Evolutionary conservation across 2,888 invertebrate genomes (phyloP), one percentile per base, ranked within the genome.

Genomic region (Drosophila pseudotakahashii): DNA sequence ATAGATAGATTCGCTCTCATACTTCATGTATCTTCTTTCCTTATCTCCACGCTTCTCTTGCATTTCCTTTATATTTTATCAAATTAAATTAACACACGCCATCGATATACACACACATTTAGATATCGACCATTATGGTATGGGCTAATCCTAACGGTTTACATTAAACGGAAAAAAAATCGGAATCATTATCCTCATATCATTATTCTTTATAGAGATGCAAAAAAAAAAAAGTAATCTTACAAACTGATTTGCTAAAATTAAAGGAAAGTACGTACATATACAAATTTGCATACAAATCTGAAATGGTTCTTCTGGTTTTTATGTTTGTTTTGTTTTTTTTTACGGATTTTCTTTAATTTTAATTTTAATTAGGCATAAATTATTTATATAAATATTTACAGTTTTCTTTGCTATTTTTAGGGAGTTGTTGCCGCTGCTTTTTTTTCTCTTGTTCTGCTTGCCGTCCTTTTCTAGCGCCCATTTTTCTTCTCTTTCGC

Each of bases 351-450:
- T 62, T 61, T 62, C 61, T 61, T 76, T 63, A 51, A 44, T 75
- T 75, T 62, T 59, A 78, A 73, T 78, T 77, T 67, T 73, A 78
- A 79, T 83, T 82, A 79, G 80, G 80, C 78, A 78, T 85, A 84
- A 77, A 77, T 85, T 82, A 78, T 57, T 79, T 75, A 73, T 84
- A 81, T 81, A 82, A 82, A 86, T 89, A 89, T 89, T 83, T 89
- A 89, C 82, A 88, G 13, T 79, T 79, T 79, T 86, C 63, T 85
- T 82, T 85, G 80, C 80, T 81, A 81, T 72, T 73, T 72, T 70
- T 60, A 52, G 60, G 54, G 55, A 48, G 51, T 58, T 73, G 34
- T 71, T 72, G 54, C 61, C 75, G 50, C 44, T 50, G 26, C 50
- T 39, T 16, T 44, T 34, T 34, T 50, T 30, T 19, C 7, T 34